Evolutionary conservation across 2,797 vertebrate genomes (phyloP), one percentile per base, ranked within the genome.

Genomic region (Mallotus villosus): DNA sequence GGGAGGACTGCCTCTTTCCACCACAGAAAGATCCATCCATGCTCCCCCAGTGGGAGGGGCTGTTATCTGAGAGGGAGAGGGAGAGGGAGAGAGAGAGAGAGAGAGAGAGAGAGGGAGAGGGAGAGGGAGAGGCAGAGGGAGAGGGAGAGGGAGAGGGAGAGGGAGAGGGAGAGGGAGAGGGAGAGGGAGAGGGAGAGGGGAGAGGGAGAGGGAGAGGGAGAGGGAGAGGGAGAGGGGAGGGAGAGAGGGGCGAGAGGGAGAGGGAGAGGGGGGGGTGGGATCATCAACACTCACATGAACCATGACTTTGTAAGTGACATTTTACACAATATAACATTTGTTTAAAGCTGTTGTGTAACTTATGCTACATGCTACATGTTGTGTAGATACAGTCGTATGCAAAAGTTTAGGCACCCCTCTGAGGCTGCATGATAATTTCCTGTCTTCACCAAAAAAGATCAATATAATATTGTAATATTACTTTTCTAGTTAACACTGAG

Each of bases 1-100:
- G 0, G 92, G 91, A 51, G 93, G 93, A 94, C 74, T 94, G 92
- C 0, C 27, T 76, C 0, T 4, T 0, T 0, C 17, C 83, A 11
- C 72, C 82, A 29, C 92, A 92, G 9, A 21, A 32, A 16, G 77
- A 25, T 1, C 46, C 73, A 0, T 5, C 0, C 3, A 89, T 4
- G 0, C 67, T 2, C 0, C 0, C 1, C 92, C 93, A 94, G 0
- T 79, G 11, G 0, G 0, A 1, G 0, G 86, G 88, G 0, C 46
- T 61, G 49, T 85, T 25, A 0, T 11, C 92, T 93, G 1, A 25
- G 14, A 32, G 32, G 19, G 1, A 61, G 2, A 25, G 51, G n/a
- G 7, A 16, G 62, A 65, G 53, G 12, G 17, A 24, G 21, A 21
- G 22, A 4, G n/a, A 19, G 12, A 29, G 19, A 16, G 29, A 6